phyloP scores from a whole-genome alignment of 1,140 invertebrate species.

The Contarinia nasturtii region DNA sequence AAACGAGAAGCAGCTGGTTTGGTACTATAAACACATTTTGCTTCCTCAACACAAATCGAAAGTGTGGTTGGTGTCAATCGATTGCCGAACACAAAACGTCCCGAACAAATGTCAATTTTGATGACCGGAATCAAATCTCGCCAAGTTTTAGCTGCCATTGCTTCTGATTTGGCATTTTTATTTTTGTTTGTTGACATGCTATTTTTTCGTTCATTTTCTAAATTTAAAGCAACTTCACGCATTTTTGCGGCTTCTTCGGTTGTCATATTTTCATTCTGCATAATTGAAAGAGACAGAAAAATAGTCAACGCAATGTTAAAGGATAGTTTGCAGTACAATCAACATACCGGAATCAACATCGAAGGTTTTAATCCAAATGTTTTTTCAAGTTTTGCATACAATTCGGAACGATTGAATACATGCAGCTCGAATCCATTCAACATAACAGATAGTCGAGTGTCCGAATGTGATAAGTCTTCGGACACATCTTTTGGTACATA shows the following conservation, averaged over 20 bases:
- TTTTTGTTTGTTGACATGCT: constrained; percentile 28
- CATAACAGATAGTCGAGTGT: constrained; percentile 81
- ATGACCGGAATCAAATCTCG: constrained; percentile 92
- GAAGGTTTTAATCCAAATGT: constrained; percentile 66
- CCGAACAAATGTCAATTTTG: constrained; percentile 80
- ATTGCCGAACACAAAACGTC: constrained; percentile 92
- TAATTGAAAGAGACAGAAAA: not conserved
- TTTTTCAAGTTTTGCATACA: constrained; percentile 78
- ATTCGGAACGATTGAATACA: constrained; percentile 80
- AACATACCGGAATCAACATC: constrained; percentile 38
- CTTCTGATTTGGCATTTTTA: constrained; percentile 42
- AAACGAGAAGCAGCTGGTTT: constrained; percentile 81
- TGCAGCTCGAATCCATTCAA: constrained; percentile 93
- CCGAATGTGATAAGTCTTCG: constrained; percentile 90
- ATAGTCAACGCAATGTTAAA: not conserved
- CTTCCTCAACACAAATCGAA: constrained; percentile 83
- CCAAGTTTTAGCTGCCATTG: constrained; percentile 72
- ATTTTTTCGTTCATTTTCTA: constrained; percentile 33
- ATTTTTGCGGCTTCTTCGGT: constrained; percentile 18
- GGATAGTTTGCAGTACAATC: not conserved
- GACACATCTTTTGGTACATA: constrained; percentile 89
- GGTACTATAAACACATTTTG: constrained; percentile 86
- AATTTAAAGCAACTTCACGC: constrained; percentile 35
- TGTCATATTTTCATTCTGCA: constrained; percentile 10
- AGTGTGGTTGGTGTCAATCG: constrained; percentile 81